Base-by-base conservation (phyloP, 2,113 vertebrate genomes). In the Taurulus bubalis region DNA sequence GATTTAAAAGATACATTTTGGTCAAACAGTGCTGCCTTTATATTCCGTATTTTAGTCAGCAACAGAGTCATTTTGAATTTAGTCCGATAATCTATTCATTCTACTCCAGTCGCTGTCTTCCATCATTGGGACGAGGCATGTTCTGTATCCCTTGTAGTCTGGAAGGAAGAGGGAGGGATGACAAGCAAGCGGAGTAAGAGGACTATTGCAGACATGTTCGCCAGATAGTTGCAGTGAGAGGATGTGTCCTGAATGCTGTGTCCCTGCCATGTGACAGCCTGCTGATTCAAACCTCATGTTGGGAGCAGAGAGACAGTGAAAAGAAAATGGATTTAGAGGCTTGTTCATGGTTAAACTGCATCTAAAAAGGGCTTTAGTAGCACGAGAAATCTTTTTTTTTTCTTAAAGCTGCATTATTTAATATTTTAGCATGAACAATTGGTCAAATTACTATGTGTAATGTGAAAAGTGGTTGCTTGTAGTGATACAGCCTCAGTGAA, bases 261-360 rank as follows among this genome's bases (percentile, higher is more conserved):
- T 84, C 85, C 71, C 72, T 80, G 88, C 80, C 80, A 77, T 83
- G 79, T 85, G 77, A 91, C 85, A 83, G 79, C 32, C 15, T 3
- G 8, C 70, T 91, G 78, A 91, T 90, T 90, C 55, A 81, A 93
- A 91, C 83, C 88, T 84, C 58, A 90, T 91, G 91, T 84, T 63
- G 64, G 70, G 53, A 80, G 70, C 71, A 71, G 67, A 78, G 68
- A 86, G 56, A 71, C 42, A 68, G 49, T 47, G 14, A 80, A 67
- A 42, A 84, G 82, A 83, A 71, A 68, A 8, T 18, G 55, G 47
- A 49, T 47, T 71, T 40, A 38, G 36, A 69, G 36, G 56, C 51
- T 73, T 75, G 51, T 36, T 82, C 20, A 55, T 12, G 20, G 66
- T 77, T 51, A 62, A 14, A 30, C 24, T 71, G 24, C 16, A 10